Conservation (phyloP, 2,113 vertebrate species). For the Ornithorhynchus anatinus region DNA sequence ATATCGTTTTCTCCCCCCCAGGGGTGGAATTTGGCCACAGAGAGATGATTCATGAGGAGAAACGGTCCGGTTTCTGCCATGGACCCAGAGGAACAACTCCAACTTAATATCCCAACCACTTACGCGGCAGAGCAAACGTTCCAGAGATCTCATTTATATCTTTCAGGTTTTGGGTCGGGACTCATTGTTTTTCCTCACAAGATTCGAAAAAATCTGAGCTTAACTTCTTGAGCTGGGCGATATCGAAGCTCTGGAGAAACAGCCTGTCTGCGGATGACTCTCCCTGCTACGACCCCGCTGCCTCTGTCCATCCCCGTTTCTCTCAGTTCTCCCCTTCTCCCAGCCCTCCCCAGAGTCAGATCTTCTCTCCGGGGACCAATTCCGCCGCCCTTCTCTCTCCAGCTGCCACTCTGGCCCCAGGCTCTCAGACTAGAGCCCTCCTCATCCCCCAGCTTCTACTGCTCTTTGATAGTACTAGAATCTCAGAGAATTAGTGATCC, state of each 20-base stretch:
- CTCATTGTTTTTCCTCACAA: conserved; percentile 40
- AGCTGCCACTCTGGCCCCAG: no score
- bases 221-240: conserved; percentile 9
- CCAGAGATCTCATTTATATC: conserved; percentile 36
- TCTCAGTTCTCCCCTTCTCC: no score
- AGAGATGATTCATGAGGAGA: conserved; percentile 56
- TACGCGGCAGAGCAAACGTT: conserved; percentile 13
- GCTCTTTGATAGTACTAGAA: no score
- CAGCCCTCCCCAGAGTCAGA: no score
- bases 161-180: conserved; percentile 33
- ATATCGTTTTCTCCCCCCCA: conserved; percentile 29
- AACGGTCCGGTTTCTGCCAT: conserved; percentile 41
- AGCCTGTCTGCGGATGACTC: no score
- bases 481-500: no score
- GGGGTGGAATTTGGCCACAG: conserved; percentile 26
- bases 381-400: no score
- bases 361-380: no score
- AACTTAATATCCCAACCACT: conserved; percentile 31
- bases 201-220: conserved; percentile 23
- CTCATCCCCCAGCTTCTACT: no score
- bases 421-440: no score
- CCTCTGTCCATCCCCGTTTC: no score
- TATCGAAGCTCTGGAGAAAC: conserved; percentile 17
- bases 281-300: no score
- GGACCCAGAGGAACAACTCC: conserved; percentile 35